Evolutionary conservation across 2,888 invertebrate species (phyloP).

Genomic region (Papilio demoleus): DNA sequence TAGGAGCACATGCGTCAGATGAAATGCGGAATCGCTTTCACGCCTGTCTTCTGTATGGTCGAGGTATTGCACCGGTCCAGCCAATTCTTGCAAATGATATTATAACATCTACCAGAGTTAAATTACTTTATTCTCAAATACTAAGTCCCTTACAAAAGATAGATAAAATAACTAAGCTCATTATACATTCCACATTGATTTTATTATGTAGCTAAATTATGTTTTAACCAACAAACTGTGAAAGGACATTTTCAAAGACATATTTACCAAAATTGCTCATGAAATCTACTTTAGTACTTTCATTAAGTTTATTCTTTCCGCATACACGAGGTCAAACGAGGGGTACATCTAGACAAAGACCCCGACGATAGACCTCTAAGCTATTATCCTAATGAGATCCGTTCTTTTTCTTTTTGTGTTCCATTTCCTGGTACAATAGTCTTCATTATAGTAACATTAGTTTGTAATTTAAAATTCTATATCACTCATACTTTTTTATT

Average conservation of each 20-base stretch:
- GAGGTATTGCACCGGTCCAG: no score
- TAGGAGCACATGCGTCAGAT: no score
- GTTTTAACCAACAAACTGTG: not conserved
- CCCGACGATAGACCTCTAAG: conserved; percentile 34
- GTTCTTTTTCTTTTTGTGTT: conserved; percentile 26
- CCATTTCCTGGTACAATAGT: conserved; percentile 22
- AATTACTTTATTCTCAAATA: no score
- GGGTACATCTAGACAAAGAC: conserved; percentile 36
- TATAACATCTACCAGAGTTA: no score
- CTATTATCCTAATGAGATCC: conserved; percentile 38
- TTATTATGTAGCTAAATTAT: not conserved
- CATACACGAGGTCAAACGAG: conserved; percentile 31
- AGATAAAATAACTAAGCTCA: no score
- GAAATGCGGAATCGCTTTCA: no score
- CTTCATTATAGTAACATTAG: conserved; percentile 25
- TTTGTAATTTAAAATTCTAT: conserved; percentile 21
- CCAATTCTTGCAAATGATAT: no score
- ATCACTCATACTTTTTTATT: not conserved
- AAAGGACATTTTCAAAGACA: conserved; percentile 11
- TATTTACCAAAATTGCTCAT: conserved; percentile 26
- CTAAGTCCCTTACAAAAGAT: no score
- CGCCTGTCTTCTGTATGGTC: no score
- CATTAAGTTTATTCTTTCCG: conserved; percentile 34
- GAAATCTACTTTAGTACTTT: conserved; percentile 28
- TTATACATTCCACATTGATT: no score